These are phyloP conservation scores for Chorisops tibialis DNA, from an alignment of 2,888 invertebrate genomes.

Conservation along the genomic window DNA sequence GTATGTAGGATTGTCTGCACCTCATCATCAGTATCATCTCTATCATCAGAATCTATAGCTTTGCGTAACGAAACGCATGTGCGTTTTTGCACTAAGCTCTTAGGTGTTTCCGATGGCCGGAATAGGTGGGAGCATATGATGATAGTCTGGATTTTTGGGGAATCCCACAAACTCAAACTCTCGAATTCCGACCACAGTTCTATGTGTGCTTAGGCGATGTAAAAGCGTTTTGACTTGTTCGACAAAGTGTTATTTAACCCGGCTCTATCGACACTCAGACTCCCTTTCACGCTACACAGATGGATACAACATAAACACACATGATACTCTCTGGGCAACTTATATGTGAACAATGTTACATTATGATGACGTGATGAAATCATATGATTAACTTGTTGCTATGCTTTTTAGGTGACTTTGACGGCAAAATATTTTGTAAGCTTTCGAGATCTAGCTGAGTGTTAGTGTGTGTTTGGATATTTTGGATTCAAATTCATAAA, in stretches of 20 bases:
- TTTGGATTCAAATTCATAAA: no score
- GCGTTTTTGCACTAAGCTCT: neutral
- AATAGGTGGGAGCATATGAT: no score
- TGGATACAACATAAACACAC: neutral
- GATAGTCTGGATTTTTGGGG: no score
- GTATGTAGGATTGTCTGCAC: neutral
- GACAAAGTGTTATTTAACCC: slow-evolving; percentile 1
- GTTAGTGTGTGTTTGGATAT: no score
- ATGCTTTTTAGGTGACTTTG: neutral
- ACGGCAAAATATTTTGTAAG: no score
- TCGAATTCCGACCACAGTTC: no score
- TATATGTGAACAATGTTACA: neutral
- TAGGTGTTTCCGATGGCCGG: no score
- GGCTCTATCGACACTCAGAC: neutral
- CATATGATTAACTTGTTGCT: slow-evolving; percentile 7
- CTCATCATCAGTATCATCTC: neutral
- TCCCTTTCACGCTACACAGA: neutral
- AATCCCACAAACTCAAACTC: no score
- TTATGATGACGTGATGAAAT: slow-evolving; percentile 1
- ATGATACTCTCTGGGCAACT: neutral
- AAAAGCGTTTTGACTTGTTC: neutral
- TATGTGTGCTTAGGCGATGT: no score
- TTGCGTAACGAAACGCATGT: neutral
- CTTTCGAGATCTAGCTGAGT: no score
- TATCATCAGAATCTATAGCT: neutral